phyloP scores from a whole-genome alignment of 1,140 invertebrate genomes.

The Marisa cornuarietis region DNA sequence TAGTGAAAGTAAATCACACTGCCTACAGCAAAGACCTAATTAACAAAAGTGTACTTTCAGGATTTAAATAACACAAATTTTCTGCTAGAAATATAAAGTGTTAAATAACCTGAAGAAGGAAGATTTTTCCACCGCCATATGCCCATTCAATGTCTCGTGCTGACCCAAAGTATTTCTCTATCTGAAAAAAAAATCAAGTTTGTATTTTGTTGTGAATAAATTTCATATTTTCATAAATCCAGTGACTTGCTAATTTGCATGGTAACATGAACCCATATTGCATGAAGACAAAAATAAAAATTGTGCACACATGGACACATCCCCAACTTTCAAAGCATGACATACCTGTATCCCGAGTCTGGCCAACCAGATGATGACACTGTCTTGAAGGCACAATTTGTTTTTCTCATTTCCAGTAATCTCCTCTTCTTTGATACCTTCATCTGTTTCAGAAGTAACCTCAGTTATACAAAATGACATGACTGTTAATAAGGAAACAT shows the following conservation, averaged over 20 bases:
- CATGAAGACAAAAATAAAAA: not conserved
- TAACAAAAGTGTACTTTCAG: too few relatives aligned
- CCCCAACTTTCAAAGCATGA: not conserved
- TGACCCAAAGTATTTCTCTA: constrained; percentile 75
- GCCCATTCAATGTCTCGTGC: constrained; percentile 80
- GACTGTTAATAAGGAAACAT: too few relatives aligned
- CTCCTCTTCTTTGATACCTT: constrained; percentile 47
- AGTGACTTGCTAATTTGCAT: too few relatives aligned
- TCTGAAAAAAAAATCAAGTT: constrained; percentile 53
- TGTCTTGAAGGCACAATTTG: constrained; percentile 68
- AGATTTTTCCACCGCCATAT: constrained; percentile 46
- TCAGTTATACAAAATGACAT: too few relatives aligned
- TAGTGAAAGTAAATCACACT: too few relatives aligned
- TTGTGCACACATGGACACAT: not conserved
- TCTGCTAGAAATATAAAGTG: constrained; percentile 66
- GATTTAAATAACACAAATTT: not conserved
- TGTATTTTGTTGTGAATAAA: not conserved
- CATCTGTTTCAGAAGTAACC: constrained; percentile 31
- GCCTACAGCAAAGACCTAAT: too few relatives aligned
- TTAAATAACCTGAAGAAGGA: constrained; percentile 58
- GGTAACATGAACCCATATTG: not conserved
- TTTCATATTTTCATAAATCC: not conserved
- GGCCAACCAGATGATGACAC: constrained; percentile 47
- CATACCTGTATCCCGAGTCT: constrained; percentile 46
- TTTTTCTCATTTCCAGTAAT: constrained; percentile 9